Conservation (phyloP, 2,797 vertebrate species). For the Cichlasoma orientale region DNA sequence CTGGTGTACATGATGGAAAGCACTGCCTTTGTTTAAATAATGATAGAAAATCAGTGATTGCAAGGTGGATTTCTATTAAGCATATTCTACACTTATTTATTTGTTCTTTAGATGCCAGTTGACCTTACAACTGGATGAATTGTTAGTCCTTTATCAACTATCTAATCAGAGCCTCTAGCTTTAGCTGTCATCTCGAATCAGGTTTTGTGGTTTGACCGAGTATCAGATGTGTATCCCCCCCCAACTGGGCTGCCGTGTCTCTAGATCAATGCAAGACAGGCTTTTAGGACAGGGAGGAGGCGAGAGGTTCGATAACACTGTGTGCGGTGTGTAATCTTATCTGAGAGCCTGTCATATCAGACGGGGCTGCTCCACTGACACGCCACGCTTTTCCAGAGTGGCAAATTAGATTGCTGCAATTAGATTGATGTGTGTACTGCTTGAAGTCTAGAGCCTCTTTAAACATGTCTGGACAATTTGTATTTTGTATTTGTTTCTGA, state of each 20-base stretch:
- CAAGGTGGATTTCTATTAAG: slow-evolving; percentile 25
- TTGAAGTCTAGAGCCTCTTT: slow-evolving; percentile 41
- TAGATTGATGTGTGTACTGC: slow-evolving; percentile 58
- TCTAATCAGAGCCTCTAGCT: slow-evolving; percentile 58
- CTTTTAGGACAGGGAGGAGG: slow-evolving; percentile 52
- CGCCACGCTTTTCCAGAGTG: slow-evolving; percentile 54
- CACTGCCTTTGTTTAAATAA: slow-evolving; percentile 21
- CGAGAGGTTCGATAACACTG: slow-evolving; percentile 63
- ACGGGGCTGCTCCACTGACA: slow-evolving; percentile 63
- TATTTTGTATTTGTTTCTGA: slow-evolving; percentile 42
- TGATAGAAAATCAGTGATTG: not conserved
- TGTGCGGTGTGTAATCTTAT: slow-evolving; percentile 74
- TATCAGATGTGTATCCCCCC: slow-evolving; percentile 45
- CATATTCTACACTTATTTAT: not conserved
- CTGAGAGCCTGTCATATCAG: slow-evolving; percentile 74
- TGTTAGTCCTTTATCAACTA: slow-evolving; percentile 47
- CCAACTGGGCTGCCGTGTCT: slow-evolving; percentile 22
- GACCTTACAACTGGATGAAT: slow-evolving; percentile 2
- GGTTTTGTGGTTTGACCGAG: slow-evolving; percentile 47
- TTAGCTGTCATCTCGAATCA: slow-evolving; percentile 63
- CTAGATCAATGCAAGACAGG: slow-evolving; percentile 65
- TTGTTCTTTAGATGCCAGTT: slow-evolving; percentile 3
- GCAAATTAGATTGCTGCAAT: slow-evolving; percentile 74
- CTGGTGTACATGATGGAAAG: slow-evolving; percentile 4
- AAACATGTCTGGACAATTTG: slow-evolving; percentile 58